Percentiles rank a stretch among this genome's conserved stretches.
Evolutionary conservation across 1,140 invertebrate genomes (phyloP).

Genomic region (Arctopsyche grandis): DNA sequence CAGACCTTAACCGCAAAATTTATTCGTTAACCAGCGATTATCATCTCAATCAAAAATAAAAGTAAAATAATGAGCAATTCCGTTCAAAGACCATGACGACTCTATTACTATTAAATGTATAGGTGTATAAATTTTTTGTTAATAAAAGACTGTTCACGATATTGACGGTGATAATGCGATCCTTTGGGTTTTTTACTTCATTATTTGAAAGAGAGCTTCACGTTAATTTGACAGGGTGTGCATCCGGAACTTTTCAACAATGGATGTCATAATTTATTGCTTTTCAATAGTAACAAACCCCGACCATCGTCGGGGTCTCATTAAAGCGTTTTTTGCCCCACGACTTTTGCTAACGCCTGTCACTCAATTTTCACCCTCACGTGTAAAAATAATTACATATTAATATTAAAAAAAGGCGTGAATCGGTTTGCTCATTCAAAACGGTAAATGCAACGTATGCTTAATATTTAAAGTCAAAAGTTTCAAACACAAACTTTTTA

Average conservation of each 20-base stretch:
- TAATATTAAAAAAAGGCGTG: conserved; percentile 2
- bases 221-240: conserved; percentile 43
- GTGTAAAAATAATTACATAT: background rate
- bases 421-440: background rate
- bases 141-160: conserved; percentile 10
- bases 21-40: too few species aligned
- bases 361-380: conserved; percentile 27
- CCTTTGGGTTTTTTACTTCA: conserved; percentile 4
- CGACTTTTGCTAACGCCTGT: conserved; percentile 3
- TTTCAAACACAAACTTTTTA: too few species aligned
- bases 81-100: too few species aligned
- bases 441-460: background rate
- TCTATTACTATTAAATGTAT: too few species aligned
- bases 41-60: too few species aligned
- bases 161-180: conserved; percentile 9
- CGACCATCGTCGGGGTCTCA: conserved; percentile 36
- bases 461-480: background rate
- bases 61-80: too few species aligned
- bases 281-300: conserved; percentile 38
- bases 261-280: conserved; percentile 45
- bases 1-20: too few species aligned
- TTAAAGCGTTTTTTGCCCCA: conserved; percentile 33
- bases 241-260: conserved; percentile 46
- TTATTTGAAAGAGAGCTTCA: conserved; percentile 20
- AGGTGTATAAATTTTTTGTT: too few species aligned